Evolutionary conservation across 1,140 invertebrate species (phyloP).

Genomic region (Colletes latitarsis): DNA sequence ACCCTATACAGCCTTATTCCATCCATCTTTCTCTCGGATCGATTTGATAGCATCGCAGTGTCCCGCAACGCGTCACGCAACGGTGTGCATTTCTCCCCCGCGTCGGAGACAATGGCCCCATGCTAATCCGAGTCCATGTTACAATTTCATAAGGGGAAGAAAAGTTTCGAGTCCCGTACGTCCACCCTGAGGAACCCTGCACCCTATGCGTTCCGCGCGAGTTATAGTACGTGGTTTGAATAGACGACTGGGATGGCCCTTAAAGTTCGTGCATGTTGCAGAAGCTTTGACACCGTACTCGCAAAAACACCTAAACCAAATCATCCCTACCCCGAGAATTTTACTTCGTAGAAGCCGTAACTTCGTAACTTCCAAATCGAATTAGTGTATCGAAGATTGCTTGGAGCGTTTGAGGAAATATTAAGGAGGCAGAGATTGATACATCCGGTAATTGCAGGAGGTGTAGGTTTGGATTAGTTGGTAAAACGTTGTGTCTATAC

Average conservation of each 20-base stretch:
- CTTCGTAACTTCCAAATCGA: not conserved
- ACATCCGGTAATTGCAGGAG: not conserved
- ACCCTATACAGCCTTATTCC: not conserved
- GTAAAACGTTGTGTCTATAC: not conserved
- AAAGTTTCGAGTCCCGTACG: constrained; percentile 61
- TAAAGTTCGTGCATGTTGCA: constrained; percentile 43
- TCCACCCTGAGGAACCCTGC: constrained; percentile 48
- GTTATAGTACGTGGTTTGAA: constrained; percentile 59
- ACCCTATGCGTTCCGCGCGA: constrained; percentile 47
- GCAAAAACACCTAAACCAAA: constrained; percentile 50
- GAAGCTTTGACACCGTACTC: constrained; percentile 34
- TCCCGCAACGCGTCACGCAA: constrained; percentile 39
- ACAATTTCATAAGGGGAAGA: constrained; percentile 71
- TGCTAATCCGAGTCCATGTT: constrained; percentile 70
- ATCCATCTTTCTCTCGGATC: constrained; percentile 35
- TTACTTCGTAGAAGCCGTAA: not conserved
- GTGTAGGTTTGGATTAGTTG: not conserved
- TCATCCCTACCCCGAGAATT: not conserved
- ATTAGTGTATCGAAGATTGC: not conserved
- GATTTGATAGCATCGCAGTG: constrained; percentile 60
- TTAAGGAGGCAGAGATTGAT: constrained; percentile 9
- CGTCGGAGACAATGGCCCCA: constrained; percentile 63
- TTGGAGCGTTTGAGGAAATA: not conserved
- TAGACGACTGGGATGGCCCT: constrained; percentile 31
- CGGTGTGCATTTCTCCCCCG: constrained; percentile 39